Evolutionary conservation across 2,113 vertebrate species (phyloP).

Genomic region (Dolichotis patagonum): DNA sequence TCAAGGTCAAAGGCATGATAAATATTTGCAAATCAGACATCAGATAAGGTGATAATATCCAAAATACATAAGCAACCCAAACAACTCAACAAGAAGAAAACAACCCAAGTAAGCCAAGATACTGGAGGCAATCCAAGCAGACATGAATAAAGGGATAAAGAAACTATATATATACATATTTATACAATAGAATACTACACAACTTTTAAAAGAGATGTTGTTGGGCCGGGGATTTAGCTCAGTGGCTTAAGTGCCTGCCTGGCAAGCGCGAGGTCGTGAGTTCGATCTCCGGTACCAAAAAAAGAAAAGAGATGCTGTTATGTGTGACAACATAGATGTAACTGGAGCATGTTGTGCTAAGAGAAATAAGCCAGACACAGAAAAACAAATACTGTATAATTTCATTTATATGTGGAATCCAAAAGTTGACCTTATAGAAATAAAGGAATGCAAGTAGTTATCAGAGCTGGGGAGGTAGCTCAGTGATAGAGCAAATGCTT

Average conservation of each 20-base stretch:
- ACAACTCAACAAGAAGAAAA: not conserved
- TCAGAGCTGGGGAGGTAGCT: not conserved
- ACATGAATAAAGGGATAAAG: not conserved
- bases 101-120: not conserved
- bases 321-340: not conserved
- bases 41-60: not conserved
- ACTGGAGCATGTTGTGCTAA: not conserved
- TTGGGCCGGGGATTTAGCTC: too few species aligned
- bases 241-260: too few species aligned
- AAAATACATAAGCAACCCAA: not conserved
- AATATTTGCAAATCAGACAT: constrained; percentile 18
- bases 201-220: not conserved
- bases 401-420: not conserved
- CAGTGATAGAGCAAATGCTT: not conserved
- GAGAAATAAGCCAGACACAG: not conserved
- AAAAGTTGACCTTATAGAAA: not conserved
- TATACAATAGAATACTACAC: not conserved
- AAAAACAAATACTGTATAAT: not conserved
- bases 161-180: not conserved
- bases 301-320: not conserved
- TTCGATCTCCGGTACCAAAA: too few species aligned
- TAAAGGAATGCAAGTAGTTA: not conserved
- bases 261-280: too few species aligned
- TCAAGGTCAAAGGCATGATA: constrained; percentile 67
- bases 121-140: not conserved